Evolutionary conservation across 2,888 invertebrate genomes (phyloP).

Genomic region (Lottia scabra): DNA sequence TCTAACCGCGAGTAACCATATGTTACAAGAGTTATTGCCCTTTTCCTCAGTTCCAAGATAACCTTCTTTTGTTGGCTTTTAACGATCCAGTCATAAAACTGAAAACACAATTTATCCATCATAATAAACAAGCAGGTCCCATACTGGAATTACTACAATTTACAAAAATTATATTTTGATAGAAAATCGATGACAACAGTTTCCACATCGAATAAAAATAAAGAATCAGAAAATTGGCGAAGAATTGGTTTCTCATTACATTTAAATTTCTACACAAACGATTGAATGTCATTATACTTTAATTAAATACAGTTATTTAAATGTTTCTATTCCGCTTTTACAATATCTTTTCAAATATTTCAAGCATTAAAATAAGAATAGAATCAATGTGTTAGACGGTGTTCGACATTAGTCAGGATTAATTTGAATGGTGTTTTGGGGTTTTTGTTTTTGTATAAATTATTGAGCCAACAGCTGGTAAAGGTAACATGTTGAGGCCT

Average conservation of each 20-base stretch:
- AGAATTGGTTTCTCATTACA: background rate
- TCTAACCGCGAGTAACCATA: background rate
- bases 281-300: conserved; percentile 1
- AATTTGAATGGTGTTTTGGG: no score
- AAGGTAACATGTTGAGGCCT: background rate
- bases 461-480: background rate
- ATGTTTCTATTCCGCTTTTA: background rate
- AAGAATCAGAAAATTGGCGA: background rate
- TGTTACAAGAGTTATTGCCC: conserved; percentile 2
- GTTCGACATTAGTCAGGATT: background rate
- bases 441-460: no score
- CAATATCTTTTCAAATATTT: background rate
- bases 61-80: background rate
- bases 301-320: background rate
- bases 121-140: no score
- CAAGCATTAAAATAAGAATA: background rate
- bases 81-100: background rate
- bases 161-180: no score
- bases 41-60: background rate
- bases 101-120: no score
- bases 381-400: background rate
- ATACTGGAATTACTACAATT: no score
- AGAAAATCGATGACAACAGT: no score
- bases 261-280: background rate
- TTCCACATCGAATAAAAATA: no score